These are phyloP conservation scores for Trematomus bernacchii DNA, from an alignment of 2,797 vertebrate genomes.

Conservation along the genomic window DNA sequence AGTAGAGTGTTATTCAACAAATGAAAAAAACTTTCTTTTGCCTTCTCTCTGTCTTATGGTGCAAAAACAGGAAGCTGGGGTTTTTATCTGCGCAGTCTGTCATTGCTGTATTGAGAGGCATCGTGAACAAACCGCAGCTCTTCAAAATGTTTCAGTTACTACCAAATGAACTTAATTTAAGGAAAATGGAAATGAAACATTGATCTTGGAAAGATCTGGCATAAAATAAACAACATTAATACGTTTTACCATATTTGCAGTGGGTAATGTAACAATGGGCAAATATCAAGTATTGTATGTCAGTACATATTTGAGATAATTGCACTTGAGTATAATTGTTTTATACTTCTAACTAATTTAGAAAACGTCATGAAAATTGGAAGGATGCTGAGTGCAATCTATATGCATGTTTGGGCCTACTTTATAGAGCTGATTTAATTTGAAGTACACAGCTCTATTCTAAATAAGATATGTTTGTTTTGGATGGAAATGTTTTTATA, in stretches of 20 bases:
- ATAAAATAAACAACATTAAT: neutral
- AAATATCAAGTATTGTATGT: too few relatives aligned
- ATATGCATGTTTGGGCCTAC: rapidly evolving
- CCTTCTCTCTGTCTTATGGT: conserved; percentile 3
- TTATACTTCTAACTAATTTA: too few relatives aligned
- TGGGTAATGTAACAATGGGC: too few relatives aligned
- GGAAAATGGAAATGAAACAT: neutral
- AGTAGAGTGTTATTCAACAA: neutral
- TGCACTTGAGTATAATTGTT: too few relatives aligned
- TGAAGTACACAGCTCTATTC: neutral
- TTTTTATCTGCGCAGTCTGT: neutral
- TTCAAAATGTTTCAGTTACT: conserved; percentile 43
- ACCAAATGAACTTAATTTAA: conserved; percentile 1
- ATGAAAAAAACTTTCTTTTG: neutral
- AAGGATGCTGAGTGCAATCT: neutral
- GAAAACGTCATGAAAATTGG: neutral
- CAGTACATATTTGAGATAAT: too few relatives aligned
- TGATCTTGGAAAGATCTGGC: neutral
- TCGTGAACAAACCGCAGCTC: neutral
- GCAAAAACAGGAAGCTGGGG: conserved; percentile 52
- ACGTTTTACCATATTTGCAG: neutral
- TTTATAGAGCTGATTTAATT: neutral
- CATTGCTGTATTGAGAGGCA: neutral
- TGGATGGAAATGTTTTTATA: neutral
- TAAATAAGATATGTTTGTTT: neutral